phyloP scores from a whole-genome alignment of 2,797 vertebrate species.

The Melanogrammus aeglefinus region DNA sequence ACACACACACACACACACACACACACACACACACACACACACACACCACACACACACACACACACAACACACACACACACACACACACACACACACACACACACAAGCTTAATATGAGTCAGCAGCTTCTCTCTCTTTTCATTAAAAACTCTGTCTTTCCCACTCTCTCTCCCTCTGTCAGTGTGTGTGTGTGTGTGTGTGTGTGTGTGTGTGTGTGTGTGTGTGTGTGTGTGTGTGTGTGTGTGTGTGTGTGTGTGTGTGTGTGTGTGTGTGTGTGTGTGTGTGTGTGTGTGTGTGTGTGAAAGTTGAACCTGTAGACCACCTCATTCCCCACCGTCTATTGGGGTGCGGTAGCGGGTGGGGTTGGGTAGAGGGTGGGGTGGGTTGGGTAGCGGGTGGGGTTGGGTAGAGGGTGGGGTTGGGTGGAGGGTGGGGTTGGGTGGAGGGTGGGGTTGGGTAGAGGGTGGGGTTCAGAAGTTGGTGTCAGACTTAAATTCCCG shows the following conservation, averaged over 20 bases:
- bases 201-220: background rate
- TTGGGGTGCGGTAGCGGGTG: too few relatives aligned
- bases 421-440: too few relatives aligned
- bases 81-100: constrained; percentile 1
- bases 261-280: background rate
- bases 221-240: background rate
- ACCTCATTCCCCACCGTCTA: too few relatives aligned
- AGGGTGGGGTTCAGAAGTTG: too few relatives aligned
- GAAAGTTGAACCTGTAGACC: too few relatives aligned
- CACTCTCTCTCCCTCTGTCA: background rate
- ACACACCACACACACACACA: constrained; percentile 5
- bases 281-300: background rate
- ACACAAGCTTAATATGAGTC: background rate
- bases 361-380: too few relatives aligned
- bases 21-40: background rate
- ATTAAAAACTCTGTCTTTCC: background rate
- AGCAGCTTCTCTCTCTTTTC: background rate
- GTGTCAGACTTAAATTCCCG: too few relatives aligned
- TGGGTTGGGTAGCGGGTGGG: too few relatives aligned
- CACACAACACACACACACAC: constrained; percentile 8
- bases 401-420: too few relatives aligned
- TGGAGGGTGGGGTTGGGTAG: too few relatives aligned
- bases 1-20: background rate
- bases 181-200: background rate
- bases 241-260: background rate